Conservation (phyloP, 1,140 invertebrate species). For the Psilanteris sp. region DNA sequence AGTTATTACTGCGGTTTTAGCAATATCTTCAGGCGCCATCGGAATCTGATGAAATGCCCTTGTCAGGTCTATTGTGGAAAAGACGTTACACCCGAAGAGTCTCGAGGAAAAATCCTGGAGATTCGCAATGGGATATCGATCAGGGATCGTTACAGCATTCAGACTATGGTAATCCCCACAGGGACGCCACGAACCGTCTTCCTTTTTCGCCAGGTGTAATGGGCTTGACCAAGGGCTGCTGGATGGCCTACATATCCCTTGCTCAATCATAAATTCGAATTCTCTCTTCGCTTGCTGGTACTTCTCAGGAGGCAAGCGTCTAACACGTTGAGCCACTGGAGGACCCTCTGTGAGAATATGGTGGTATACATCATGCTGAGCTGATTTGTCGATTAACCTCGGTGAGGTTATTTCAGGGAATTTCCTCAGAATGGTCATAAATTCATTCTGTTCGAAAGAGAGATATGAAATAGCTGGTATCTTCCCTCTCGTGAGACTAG, state of each 20-base stretch:
- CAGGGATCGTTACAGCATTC: background rate
- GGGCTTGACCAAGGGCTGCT: background rate
- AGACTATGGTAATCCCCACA: background rate
- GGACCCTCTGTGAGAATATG: background rate
- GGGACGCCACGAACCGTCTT: background rate
- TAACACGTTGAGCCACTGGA: background rate
- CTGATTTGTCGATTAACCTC: no score
- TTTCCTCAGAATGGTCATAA: no score
- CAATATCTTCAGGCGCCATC: background rate
- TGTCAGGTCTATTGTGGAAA: background rate
- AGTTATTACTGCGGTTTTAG: background rate
- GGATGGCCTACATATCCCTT: background rate
- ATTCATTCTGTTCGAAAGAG: no score
- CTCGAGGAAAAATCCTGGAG: background rate
- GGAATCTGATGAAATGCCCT: background rate
- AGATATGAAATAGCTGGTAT: no score
- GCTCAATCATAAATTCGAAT: background rate
- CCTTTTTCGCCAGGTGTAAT: background rate
- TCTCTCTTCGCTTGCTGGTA: background rate
- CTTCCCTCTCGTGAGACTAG: no score
- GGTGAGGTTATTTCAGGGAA: no score
- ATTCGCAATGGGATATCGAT: background rate
- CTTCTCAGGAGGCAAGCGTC: background rate
- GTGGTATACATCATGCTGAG: background rate
- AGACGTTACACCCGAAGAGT: background rate